Percentiles rank a stretch among this genome's conserved stretches.
phyloP scores from a whole-genome alignment of 2,888 invertebrate genomes.

The Crematogaster levior region DNA sequence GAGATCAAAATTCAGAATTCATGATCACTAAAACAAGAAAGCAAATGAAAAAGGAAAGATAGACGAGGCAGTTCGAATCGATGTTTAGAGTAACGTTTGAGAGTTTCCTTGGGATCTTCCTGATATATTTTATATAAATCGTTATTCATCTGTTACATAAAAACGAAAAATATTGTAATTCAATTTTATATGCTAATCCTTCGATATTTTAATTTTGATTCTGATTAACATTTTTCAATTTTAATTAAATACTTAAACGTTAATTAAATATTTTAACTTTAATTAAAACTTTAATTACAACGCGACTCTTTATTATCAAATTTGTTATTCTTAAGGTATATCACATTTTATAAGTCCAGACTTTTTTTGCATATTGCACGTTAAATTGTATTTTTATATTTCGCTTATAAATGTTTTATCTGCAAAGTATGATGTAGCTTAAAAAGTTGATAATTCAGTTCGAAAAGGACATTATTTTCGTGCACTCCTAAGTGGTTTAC shows the following conservation, averaged over 20 bases:
- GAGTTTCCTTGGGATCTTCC: conserved; percentile 21
- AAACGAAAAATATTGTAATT: not conserved
- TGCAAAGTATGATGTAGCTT: not conserved
- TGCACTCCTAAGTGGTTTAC: not conserved
- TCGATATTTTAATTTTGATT: not conserved
- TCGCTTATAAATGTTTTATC: not conserved
- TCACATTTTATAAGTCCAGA: not conserved
- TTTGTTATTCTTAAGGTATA: not conserved
- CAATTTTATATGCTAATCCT: not conserved
- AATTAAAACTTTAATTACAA: conserved; percentile 23
- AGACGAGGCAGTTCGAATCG: conserved; percentile 63
- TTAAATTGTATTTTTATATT: not conserved
- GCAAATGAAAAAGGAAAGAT: conserved; percentile 57
- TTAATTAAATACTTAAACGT: not conserved
- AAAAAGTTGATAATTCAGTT: not conserved
- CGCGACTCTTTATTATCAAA: not conserved
- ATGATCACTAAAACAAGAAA: conserved; percentile 4
- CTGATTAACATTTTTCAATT: not conserved
- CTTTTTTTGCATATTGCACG: not conserved
- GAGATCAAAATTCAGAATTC: conserved; percentile 44
- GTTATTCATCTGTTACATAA: not conserved
- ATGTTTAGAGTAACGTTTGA: conserved; percentile 47
- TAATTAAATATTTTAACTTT: conserved; percentile 4
- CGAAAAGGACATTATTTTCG: not conserved
- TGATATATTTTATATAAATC: not conserved